phyloP scores from a whole-genome alignment of 2,113 vertebrate genomes.

The Oostethus manadensis region DNA sequence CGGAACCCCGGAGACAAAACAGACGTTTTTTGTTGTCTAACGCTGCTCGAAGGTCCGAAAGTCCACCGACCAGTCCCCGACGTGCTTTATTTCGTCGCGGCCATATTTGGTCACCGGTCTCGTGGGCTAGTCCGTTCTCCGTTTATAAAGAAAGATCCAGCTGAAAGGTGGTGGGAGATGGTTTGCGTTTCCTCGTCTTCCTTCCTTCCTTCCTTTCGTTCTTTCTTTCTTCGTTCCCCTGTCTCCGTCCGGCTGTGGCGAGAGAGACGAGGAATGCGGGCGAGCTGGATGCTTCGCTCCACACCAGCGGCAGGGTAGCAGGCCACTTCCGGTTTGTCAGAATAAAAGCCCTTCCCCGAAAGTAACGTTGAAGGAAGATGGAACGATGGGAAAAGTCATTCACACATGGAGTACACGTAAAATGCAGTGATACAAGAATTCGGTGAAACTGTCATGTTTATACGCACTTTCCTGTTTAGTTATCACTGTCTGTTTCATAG shows the following conservation, averaged over 20 bases:
- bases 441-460: too few relatives aligned
- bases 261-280: conserved; percentile 74
- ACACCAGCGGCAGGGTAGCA: background rate
- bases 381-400: too few relatives aligned
- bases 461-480: too few relatives aligned
- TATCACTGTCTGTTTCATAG: too few relatives aligned
- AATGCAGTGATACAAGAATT: too few relatives aligned
- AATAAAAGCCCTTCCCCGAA: conserved; percentile 21
- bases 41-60: conserved; percentile 22
- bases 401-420: too few relatives aligned
- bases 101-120: conserved; percentile 26
- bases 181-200: conserved; percentile 48
- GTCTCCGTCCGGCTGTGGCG: conserved; percentile 53
- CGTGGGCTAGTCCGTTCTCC: conserved; percentile 26
- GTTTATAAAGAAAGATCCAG: conserved; percentile 56
- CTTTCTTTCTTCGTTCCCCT: conserved; percentile 43
- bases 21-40: conserved; percentile 15
- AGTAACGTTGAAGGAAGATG: background rate
- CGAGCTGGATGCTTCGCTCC: conserved; percentile 48
- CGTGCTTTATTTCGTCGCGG: conserved; percentile 20
- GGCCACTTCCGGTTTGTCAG: conserved; percentile 38
- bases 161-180: conserved; percentile 53
- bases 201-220: conserved; percentile 33
- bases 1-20: background rate
- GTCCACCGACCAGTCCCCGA: conserved; percentile 10